Percentiles rank a stretch among this genome's conserved stretches.
phyloP scores from a whole-genome alignment of 1,140 invertebrate genomes.

The Lamellibrachia luymesi region DNA sequence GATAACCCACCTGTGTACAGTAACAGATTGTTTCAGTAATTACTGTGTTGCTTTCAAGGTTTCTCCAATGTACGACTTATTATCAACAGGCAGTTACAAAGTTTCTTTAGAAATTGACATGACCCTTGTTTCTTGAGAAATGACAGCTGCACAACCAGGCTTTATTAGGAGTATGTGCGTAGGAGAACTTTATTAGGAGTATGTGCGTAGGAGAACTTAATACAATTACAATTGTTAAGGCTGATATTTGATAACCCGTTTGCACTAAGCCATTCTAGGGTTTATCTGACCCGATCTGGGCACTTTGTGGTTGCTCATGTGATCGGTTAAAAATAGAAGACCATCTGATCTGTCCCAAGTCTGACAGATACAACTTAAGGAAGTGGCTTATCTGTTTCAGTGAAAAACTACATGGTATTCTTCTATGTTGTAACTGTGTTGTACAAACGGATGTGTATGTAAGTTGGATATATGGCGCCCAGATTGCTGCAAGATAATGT shows the following conservation, averaged over 20 bases:
- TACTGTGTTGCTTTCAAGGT: background rate
- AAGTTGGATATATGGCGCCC: background rate
- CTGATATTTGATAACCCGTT: background rate
- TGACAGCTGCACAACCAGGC: background rate
- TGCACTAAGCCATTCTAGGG: background rate
- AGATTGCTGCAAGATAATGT: background rate
- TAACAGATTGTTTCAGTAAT: background rate
- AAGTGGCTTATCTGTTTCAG: background rate
- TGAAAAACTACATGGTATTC: background rate
- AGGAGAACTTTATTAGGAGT: background rate
- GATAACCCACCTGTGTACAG: background rate
- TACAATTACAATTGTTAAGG: background rate
- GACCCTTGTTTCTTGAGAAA: background rate
- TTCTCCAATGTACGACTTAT: background rate
- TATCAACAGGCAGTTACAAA: background rate
- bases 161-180: background rate
- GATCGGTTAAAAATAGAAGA: background rate
- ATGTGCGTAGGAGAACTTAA: background rate
- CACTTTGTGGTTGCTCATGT: background rate
- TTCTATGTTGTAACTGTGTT: background rate
- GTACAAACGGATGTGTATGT: slow-evolving; percentile 1
- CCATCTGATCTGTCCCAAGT: background rate
- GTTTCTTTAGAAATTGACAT: background rate
- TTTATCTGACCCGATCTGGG: background rate
- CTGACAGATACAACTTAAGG: background rate